Base-by-base conservation (phyloP, 2,888 invertebrate genomes). In the Resseliella maxima region DNA sequence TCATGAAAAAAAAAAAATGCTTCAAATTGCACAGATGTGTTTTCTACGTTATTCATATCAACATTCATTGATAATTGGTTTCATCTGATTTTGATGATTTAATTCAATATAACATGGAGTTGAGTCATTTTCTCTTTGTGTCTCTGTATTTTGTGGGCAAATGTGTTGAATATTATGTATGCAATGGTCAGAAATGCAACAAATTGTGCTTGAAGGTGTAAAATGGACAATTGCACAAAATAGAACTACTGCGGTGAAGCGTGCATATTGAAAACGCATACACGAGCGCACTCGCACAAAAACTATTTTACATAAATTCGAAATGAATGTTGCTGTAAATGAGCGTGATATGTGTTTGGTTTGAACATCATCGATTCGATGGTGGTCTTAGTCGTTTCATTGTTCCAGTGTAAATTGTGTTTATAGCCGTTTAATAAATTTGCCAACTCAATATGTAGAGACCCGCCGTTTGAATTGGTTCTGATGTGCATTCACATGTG, bases 341-440 rank as follows among this genome's bases (percentile, higher is more conserved):
- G 72, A 31, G 27, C 31, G 72, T 27, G 31, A 31, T 72, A 8
- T 72, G 31, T 72, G n/a, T n/a, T n/a, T n/a, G n/a, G n/a, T 72
- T 35, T 31, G 72, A 27, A 10, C 35, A 31, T 31, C 35, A 35
- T 21, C 24, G 72, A 72, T 31, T 72, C 72, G 72, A 72, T 72
- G 72, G 72, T 72, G 72, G 72, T 72, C 72, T 59, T 59, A 2
- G 24, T n/a, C 24, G 15, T 12, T 72, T 72, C 31, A 72, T 27
- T 72, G 72, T 72, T 27, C n/a, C 72, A 59, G 72, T 72, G 72
- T 72, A 72, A 72, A 72, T 72, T 72, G 72, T 72, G 27, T 72
- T 72, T 72, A 72, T 31, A 72, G 72, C n/a, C 72, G 72, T 31
- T 72, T 72, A 12, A 72, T 72, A 72, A 72, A 72, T 72, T 72